Conservation (phyloP, 2,113 vertebrate genomes). For the Ictalurus furcatus region DNA sequence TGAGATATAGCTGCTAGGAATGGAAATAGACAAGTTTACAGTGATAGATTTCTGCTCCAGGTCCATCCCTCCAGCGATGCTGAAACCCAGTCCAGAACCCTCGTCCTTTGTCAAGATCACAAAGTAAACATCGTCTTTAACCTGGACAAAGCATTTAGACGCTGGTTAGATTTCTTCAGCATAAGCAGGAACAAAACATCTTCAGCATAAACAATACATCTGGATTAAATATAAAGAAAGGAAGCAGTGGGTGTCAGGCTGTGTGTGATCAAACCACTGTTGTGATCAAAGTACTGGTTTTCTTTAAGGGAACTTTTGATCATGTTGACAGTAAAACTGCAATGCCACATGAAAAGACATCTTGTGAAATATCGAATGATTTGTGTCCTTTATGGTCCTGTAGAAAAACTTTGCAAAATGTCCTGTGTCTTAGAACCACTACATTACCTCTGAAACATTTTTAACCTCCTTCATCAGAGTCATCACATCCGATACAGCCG, state of each 20-base stretch:
- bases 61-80: slow-evolving; percentile 87
- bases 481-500: slow-evolving; percentile 67
- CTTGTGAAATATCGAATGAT: not conserved
- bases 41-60: slow-evolving; percentile 83
- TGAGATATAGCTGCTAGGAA: not conserved
- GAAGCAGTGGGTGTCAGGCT: not conserved
- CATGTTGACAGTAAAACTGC: slow-evolving; percentile 25
- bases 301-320: slow-evolving; percentile 22
- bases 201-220: not conserved
- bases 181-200: not conserved
- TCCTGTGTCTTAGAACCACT: not conserved
- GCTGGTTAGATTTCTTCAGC: not conserved
- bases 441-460: slow-evolving; percentile 79
- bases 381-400: not conserved
- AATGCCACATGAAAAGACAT: slow-evolving; percentile 17
- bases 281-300: slow-evolving; percentile 24
- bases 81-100: slow-evolving; percentile 91
- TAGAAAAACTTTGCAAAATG: not conserved
- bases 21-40: slow-evolving; percentile 69
- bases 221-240: not conserved
- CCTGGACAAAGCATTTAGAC: slow-evolving; percentile 65
- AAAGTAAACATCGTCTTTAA: slow-evolving; percentile 77
- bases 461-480: slow-evolving; percentile 78
- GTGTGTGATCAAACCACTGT: not conserved
- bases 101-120: slow-evolving; percentile 87